Conservation (phyloP, 1,140 invertebrate genomes). For the Scylla paramamosain region DNA sequence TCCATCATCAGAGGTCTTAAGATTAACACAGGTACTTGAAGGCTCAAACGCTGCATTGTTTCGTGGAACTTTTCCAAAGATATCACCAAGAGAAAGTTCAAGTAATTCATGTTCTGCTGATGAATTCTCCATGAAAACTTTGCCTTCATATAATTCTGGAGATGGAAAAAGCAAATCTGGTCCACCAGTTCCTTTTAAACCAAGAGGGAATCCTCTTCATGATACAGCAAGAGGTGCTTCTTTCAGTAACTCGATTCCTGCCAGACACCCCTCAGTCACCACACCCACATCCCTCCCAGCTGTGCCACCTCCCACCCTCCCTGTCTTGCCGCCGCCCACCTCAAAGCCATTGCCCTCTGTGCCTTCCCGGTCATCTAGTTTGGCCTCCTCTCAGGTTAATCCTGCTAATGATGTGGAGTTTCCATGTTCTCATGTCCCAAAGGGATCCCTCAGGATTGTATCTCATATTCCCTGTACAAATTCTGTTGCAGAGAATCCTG, state of each 20-base stretch:
- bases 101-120: conserved; percentile 37
- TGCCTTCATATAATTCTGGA: conserved; percentile 46
- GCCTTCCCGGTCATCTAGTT: conserved; percentile 74
- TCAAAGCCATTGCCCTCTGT: conserved; percentile 56
- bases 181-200: conserved; percentile 63
- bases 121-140: conserved; percentile 68
- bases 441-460: conserved; percentile 57
- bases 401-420: conserved; percentile 59
- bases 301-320: conserved; percentile 54
- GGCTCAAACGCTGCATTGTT: conserved; percentile 50
- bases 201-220: conserved; percentile 38
- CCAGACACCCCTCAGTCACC: conserved; percentile 49
- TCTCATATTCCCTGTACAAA: conserved; percentile 61
- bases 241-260: conserved; percentile 46
- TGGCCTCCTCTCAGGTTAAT: conserved; percentile 66
- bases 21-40: conserved; percentile 43
- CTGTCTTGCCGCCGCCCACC: conserved; percentile 55
- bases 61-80: conserved; percentile 68
- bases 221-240: conserved; percentile 37
- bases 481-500: conserved; percentile 49
- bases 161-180: conserved; percentile 54
- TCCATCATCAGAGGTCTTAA: conserved; percentile 48
- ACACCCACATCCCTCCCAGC: conserved; percentile 34
- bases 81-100: conserved; percentile 56
- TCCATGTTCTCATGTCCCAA: conserved; percentile 43